Base-by-base conservation (phyloP, 1,140 invertebrate species). In the Brachionus rotundiformis region DNA sequence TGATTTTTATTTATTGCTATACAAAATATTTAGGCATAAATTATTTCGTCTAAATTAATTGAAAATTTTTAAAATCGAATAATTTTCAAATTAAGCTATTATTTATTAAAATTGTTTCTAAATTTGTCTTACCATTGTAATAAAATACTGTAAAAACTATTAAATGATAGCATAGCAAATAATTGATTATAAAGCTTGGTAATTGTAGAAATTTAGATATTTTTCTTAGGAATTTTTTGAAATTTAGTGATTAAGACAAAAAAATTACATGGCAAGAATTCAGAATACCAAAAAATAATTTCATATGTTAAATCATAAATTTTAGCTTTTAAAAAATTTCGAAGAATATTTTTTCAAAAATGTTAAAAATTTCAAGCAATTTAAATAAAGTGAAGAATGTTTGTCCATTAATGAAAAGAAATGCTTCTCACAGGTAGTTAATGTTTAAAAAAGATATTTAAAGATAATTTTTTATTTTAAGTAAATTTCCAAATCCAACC, bases 111-210 rank as follows among this genome's bases (percentile, higher is more conserved):
- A 54, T 54, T 16, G 47, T 16, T 54, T 54, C 23, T 8, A 54
- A 54, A 8, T 65, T 65, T 65, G 31, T 65, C 61, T 65, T 29
- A 65, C 29, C n/a, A n/a, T n/a, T n/a, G n/a, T n/a, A n/a, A n/a
- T n/a, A n/a, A n/a, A n/a, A n/a, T n/a, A n/a, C n/a, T n/a, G n/a
- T n/a, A n/a, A n/a, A n/a, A n/a, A n/a, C n/a, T n/a, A n/a, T n/a
- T n/a, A n/a, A n/a, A n/a, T n/a, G n/a, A n/a, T n/a, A n/a, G n/a
- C n/a, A n/a, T n/a, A n/a, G n/a, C n/a, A n/a, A n/a, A n/a, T n/a
- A n/a, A n/a, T n/a, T n/a, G n/a, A n/a, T n/a, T n/a, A n/a, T n/a
- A n/a, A n/a, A n/a, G n/a, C n/a, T n/a, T n/a, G n/a, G n/a, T n/a
- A n/a, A n/a, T n/a, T n/a, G n/a, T n/a, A n/a, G n/a, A n/a, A 25